Conservation (phyloP, 2,888 invertebrate genomes). For the Hydrotaea cyrtoneurina region DNA sequence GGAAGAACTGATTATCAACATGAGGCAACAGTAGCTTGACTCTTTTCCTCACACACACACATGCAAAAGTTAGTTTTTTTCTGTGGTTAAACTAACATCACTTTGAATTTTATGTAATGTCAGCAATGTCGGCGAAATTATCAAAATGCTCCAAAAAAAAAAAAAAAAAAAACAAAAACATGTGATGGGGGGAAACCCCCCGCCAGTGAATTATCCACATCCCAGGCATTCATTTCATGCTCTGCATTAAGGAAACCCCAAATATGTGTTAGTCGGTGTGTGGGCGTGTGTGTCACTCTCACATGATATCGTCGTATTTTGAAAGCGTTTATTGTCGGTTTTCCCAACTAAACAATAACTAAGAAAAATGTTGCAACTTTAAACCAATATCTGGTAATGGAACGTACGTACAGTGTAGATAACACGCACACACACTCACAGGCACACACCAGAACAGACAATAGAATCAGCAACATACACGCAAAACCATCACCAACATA, state of each 20-base stretch:
- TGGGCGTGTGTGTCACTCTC: not conserved
- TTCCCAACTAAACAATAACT: slow-evolving; percentile 8
- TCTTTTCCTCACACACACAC: slow-evolving; percentile 25
- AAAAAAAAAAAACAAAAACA: not conserved
- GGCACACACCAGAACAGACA: not conserved
- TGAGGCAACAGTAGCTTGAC: slow-evolving; percentile 21
- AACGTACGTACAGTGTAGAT: not conserved
- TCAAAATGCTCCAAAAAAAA: not conserved
- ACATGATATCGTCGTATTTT: not conserved
- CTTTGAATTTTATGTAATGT: slow-evolving; percentile 5
- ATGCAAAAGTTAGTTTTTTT: not conserved
- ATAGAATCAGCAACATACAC: no score
- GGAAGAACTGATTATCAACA: slow-evolving; percentile 6
- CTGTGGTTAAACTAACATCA: slow-evolving; percentile 7
- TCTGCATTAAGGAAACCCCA: slow-evolving; percentile 20
- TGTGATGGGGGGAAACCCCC: not conserved
- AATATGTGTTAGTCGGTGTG: not conserved
- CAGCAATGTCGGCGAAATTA: slow-evolving; percentile 28
- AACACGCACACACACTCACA: not conserved
- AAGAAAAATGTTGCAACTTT: not conserved
- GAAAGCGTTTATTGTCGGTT: slow-evolving; percentile 25
- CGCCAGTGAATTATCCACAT: not conserved
- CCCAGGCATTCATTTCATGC: not conserved
- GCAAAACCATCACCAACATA: not conserved
- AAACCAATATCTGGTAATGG: not conserved